phyloP scores from a whole-genome alignment of 2,888 invertebrate species.

The Cephus sareptanus region DNA sequence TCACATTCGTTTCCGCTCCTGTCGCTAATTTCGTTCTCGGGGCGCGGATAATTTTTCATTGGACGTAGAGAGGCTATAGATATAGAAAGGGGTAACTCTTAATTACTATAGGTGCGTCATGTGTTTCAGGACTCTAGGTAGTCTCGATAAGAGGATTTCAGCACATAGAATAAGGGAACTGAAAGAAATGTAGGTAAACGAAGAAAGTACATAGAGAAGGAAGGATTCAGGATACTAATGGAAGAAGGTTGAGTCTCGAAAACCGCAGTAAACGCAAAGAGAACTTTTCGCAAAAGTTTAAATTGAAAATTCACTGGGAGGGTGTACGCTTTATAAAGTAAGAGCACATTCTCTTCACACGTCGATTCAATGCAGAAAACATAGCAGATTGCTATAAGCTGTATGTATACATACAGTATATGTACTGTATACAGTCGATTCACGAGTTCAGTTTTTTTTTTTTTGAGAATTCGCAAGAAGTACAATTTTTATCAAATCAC shows the following conservation, averaged over 20 bases:
- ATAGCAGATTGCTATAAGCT: neutral
- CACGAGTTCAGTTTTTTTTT: neutral
- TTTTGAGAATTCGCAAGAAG: neutral
- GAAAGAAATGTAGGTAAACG: neutral
- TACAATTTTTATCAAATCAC: neutral
- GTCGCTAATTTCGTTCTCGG: conserved; percentile 35
- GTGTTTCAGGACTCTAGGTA: neutral
- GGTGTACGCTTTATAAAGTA: neutral
- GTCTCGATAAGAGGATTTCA: neutral
- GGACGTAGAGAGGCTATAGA: neutral
- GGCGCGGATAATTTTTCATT: conserved; percentile 36
- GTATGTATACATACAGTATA: neutral
- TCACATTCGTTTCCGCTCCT: conserved; percentile 37
- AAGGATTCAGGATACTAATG: neutral
- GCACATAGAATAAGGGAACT: neutral
- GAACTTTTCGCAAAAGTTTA: neutral
- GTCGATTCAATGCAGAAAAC: neutral
- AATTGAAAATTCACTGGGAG: neutral
- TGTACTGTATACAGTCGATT: neutral
- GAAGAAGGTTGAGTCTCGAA: neutral
- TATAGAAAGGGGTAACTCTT: conserved; percentile 1
- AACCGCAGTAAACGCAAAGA: neutral
- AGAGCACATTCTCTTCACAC: neutral
- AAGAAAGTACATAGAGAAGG: neutral
- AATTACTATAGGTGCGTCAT: neutral